Percentiles rank a stretch among this genome's conserved stretches.
Conservation (phyloP, 2,888 invertebrate species). For the Lasioglossum villosulum region DNA sequence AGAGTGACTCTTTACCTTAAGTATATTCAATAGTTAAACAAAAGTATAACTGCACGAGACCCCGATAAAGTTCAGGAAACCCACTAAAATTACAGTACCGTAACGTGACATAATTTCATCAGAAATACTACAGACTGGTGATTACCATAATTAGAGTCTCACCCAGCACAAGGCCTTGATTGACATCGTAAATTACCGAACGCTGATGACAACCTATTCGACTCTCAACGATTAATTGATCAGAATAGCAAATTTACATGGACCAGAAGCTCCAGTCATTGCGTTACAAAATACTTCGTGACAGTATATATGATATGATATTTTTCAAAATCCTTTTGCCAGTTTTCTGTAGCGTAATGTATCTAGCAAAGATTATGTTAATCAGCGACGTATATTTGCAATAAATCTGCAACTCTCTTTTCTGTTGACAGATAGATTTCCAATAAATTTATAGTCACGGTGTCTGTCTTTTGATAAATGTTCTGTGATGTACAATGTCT, state of each 20-base stretch:
- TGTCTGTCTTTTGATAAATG: neutral
- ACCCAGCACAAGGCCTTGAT: neutral
- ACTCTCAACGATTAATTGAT: neutral
- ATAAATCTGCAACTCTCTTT: neutral
- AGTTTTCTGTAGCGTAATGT: neutral
- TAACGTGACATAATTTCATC: neutral
- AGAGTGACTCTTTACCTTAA: no score
- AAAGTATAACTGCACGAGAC: no score
- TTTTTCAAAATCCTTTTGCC: neutral
- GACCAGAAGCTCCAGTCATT: conserved; percentile 4
- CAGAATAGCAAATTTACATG: conserved; percentile 19
- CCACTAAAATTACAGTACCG: neutral
- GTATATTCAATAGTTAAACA: no score
- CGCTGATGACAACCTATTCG: conserved; percentile 29
- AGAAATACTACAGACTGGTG: neutral
- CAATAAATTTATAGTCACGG: neutral
- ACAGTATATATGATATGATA: neutral
- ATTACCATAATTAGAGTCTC: conserved; percentile 33
- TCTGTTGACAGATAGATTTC: neutral
- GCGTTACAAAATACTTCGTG: neutral
- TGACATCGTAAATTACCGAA: conserved; percentile 36
- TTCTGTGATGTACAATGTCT: neutral
- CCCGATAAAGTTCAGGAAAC: neutral
- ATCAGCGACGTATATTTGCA: neutral
- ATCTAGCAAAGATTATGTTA: neutral